phyloP scores from a whole-genome alignment of 2,888 invertebrate species.

The Eupelmus urozonus region DNA sequence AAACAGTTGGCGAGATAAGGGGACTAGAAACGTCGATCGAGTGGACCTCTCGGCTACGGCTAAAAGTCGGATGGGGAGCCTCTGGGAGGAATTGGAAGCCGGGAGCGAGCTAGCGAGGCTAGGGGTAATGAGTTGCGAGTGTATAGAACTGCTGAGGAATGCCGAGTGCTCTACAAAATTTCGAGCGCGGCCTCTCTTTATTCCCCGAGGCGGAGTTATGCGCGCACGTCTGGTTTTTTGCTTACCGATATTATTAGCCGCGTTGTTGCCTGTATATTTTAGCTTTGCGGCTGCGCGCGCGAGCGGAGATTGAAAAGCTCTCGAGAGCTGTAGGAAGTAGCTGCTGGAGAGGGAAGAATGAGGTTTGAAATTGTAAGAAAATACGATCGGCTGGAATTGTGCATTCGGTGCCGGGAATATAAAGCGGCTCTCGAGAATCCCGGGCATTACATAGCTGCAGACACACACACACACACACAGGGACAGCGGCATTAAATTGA shows the following conservation, averaged over 20 bases:
- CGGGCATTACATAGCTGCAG: too few species aligned
- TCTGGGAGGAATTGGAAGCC: conserved; percentile 40
- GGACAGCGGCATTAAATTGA: conserved; percentile 63
- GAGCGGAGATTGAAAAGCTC: too few species aligned
- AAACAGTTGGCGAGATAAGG: conserved; percentile 31
- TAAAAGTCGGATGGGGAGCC: neutral
- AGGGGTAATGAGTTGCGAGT: conserved; percentile 9
- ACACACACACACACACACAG: neutral
- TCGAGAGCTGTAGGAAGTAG: too few species aligned
- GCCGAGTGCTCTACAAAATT: conserved; percentile 9
- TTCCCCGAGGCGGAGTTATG: neutral
- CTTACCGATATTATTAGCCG: too few species aligned
- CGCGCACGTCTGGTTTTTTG: too few species aligned
- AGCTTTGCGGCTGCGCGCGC: neutral
- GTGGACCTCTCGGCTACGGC: conserved; percentile 26
- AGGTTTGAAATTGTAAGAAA: too few species aligned
- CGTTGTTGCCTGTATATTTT: too few species aligned
- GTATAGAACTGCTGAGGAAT: conserved; percentile 29
- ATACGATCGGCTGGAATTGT: too few species aligned
- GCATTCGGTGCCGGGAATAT: too few species aligned
- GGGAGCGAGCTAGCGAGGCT: conserved; percentile 37
- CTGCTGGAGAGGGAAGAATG: too few species aligned
- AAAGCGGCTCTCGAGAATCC: neutral
- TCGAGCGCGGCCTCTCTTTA: neutral
- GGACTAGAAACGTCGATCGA: conserved; percentile 42